Base-by-base conservation (phyloP, 2,113 vertebrate genomes). In the Rattus norvegicus region DNA sequence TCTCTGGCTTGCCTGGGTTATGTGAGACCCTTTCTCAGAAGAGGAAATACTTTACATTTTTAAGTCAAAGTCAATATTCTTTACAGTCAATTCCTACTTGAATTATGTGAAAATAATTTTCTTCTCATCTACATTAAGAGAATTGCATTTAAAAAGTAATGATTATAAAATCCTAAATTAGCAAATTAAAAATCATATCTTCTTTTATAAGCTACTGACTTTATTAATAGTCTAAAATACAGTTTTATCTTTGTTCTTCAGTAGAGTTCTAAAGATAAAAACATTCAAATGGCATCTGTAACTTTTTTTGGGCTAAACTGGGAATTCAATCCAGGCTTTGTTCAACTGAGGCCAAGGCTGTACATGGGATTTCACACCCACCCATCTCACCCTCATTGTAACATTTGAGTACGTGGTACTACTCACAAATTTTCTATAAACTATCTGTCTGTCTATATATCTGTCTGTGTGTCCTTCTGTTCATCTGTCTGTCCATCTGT, bases 101-200 rank as follows among this genome's bases (percentile, higher is more conserved):
- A n/a, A 56, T 93, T 86, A 63, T 81, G 8, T 91, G 72, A 91
- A 89, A 26, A 61, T 80, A 67, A 28, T 81, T 86, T n/a, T 33
- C 36, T 81, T 88, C 33, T 24, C 13, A 36, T 92, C 59, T 92
- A 5, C 47, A 33, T 95, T 87, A 28, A 20, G 20, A 88, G 24
- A 72, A 81, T 90, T 91, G 10, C 5, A 88, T 93, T 89, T 59
- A 84, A 84, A 92, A 84, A 56, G 13, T 80, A 85, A 72, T 22
- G 0, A 85, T 96, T 72, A 36, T 73, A 54, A 81, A 86, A 19
- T 81, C 16, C 7, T 83, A 69, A 85, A 28, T 88, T 65, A 39
- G 79, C n/a, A 80, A 91, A 67, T 22, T 59, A 22, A n/a, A 81
- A 28, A 10, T 85, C 14, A 47, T 17, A 47, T 4, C 17, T 43